These are phyloP conservation scores for Druon quercuslanigerum DNA, from an alignment of 1,140 invertebrate genomes.

Conservation along the genomic window DNA sequence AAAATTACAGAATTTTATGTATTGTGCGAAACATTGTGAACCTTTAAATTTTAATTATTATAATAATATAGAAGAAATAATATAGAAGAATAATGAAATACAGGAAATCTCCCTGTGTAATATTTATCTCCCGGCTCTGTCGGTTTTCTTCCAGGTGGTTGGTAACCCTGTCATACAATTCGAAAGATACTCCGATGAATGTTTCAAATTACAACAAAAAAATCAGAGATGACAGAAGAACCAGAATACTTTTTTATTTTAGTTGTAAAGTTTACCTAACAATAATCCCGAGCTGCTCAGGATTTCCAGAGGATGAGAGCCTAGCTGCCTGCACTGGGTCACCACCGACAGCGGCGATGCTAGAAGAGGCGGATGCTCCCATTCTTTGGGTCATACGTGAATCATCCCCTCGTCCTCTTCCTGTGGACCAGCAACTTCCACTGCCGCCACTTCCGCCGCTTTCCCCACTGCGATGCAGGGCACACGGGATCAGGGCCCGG, in stretches of 20 bases:
- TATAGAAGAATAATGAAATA: no score
- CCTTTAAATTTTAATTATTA: no score
- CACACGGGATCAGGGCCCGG: constrained; percentile 78
- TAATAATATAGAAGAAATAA: no score
- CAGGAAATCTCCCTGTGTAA: no score
- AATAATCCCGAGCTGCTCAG: constrained; percentile 70
- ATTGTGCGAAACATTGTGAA: no score
- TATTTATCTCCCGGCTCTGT: no score
- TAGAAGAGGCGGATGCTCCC: constrained; percentile 74
- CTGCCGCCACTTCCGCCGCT: constrained; percentile 72
- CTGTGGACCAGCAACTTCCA: constrained; percentile 72
- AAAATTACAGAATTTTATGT: no score
- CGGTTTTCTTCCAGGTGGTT: no score
- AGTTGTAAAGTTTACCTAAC: constrained; percentile 61
- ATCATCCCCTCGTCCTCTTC: constrained; percentile 73
- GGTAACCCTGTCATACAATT: no score
- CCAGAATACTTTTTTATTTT: not conserved
- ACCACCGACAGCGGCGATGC: constrained; percentile 71
- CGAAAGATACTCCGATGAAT: not conserved
- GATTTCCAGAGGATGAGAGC: constrained; percentile 69
- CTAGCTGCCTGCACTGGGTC: constrained; percentile 72
- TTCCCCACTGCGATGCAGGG: constrained; percentile 77
- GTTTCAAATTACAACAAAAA: constrained; percentile 23
- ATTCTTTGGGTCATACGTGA: constrained; percentile 75
- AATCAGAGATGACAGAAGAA: constrained; percentile 1